These are phyloP conservation scores for Drosophila quinaria DNA, from an alignment of 2,888 invertebrate genomes.

Conservation along the genomic window DNA sequence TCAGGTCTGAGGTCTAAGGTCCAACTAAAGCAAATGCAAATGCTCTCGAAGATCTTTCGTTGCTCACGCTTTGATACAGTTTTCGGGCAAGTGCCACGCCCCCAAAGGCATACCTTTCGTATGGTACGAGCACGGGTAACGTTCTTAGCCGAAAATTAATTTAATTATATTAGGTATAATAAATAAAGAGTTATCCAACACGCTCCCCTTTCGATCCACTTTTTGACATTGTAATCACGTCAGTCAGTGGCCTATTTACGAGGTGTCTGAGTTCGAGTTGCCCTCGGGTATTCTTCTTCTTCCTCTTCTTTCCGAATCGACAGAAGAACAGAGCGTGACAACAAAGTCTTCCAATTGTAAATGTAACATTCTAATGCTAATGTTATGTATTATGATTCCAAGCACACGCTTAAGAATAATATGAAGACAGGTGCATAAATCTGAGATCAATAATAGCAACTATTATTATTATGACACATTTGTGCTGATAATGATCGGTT, in stretches of 20 bases:
- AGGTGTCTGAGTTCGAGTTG: conserved; percentile 37
- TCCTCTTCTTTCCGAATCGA: conserved; percentile 15
- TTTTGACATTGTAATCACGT: conserved; percentile 78
- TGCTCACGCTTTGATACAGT: conserved; percentile 71
- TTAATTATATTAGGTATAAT: conserved; percentile 73
- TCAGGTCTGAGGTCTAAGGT: conserved; percentile 27
- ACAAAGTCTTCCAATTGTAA: conserved; percentile 34
- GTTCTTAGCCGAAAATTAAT: conserved; percentile 62
- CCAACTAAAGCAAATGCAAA: conserved; percentile 56
- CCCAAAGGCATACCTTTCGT: conserved; percentile 33
- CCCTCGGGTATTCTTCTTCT: conserved; percentile 28
- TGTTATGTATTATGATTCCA: conserved; percentile 19
- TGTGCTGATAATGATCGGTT: conserved; percentile 17
- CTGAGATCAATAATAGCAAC: not conserved
- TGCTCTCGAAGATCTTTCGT: conserved; percentile 60
- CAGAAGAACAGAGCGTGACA: conserved; percentile 59
- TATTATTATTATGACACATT: conserved; percentile 18
- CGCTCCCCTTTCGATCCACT: conserved; percentile 38
- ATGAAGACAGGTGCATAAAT: not conserved
- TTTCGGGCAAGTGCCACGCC: conserved; percentile 60
- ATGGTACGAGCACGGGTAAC: conserved; percentile 18
- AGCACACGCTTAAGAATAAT: conserved; percentile 5
- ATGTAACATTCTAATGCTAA: conserved; percentile 18
- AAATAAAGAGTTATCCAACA: conserved; percentile 69
- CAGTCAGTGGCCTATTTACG: conserved; percentile 68